These are phyloP conservation scores for Himalopsyche phryganea DNA, from an alignment of 1,140 invertebrate species.

Conservation along the genomic window DNA sequence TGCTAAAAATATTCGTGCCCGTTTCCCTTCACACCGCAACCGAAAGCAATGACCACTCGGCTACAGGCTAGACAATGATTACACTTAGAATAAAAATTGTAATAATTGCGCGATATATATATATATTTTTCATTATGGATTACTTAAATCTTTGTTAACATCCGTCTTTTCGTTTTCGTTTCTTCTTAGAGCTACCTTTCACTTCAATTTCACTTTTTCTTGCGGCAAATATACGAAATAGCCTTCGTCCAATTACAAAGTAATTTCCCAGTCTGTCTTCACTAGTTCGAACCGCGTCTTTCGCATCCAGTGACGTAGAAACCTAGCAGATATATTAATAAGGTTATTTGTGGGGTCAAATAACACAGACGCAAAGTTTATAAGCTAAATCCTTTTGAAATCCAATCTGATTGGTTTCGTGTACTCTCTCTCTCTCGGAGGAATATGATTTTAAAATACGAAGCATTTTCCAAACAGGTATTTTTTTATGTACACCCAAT, in stretches of 20 bases:
- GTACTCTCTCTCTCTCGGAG: background rate
- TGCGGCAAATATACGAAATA: conserved; percentile 28
- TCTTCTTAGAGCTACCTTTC: background rate
- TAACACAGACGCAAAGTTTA: conserved; percentile 18
- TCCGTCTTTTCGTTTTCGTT: conserved; percentile 13
- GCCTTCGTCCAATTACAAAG: conserved; percentile 29
- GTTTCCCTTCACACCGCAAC: too few relatives aligned
- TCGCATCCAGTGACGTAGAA: background rate
- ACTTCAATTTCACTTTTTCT: background rate
- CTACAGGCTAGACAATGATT: too few relatives aligned
- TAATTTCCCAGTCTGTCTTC: conserved; percentile 27
- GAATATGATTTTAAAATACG: conserved; percentile 17
- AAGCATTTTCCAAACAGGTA: background rate
- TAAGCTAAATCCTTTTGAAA: conserved; percentile 28
- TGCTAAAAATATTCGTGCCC: too few relatives aligned
- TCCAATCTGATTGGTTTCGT: conserved; percentile 29
- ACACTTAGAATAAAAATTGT: too few relatives aligned
- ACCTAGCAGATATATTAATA: conserved; percentile 14
- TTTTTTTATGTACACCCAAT: conserved; percentile 2
- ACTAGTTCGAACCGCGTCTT: background rate
- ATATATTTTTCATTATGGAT: too few relatives aligned
- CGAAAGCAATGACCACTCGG: too few relatives aligned
- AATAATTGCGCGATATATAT: too few relatives aligned
- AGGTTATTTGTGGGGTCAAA: conserved; percentile 23
- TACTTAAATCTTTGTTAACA: too few relatives aligned